Percentiles rank a stretch among this genome's conserved stretches.
Evolutionary conservation across 2,888 invertebrate species (phyloP).

Genomic region (Aleiodes alternator): DNA sequence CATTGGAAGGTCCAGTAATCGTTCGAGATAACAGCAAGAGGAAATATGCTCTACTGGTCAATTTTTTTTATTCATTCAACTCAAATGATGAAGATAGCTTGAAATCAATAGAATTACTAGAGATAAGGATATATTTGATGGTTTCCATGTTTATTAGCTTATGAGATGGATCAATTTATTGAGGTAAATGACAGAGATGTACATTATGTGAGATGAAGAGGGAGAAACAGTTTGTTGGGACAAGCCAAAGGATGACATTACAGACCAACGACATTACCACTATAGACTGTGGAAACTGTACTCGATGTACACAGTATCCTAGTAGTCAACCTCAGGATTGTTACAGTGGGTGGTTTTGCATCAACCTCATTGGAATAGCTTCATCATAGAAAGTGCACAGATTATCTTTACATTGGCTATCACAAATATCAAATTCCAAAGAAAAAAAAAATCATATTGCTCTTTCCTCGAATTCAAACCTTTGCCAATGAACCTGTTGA

Average conservation of each 20-base stretch:
- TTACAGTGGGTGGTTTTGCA: conserved; percentile 29
- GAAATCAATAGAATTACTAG: no score
- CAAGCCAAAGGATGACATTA: conserved; percentile 62
- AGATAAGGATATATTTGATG: no score
- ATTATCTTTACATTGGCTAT: conserved; percentile 6
- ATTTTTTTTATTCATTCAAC: no score
- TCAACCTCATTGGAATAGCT: conserved; percentile 40
- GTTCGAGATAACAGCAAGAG: conserved; percentile 1
- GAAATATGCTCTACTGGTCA: conserved; percentile 8
- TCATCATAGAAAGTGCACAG: conserved; percentile 40
- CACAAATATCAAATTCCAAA: background rate
- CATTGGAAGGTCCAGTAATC: background rate
- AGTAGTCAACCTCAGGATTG: conserved; percentile 38
- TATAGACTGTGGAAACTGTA: conserved; percentile 57
- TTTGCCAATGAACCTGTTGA: no score
- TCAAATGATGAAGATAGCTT: no score
- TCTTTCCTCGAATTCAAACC: no score
- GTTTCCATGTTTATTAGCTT: conserved; percentile 33
- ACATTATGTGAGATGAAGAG: conserved; percentile 32
- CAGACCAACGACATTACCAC: conserved; percentile 67
- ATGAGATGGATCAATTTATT: conserved; percentile 54
- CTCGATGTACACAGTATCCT: conserved; percentile 43
- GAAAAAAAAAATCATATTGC: background rate
- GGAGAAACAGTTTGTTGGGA: conserved; percentile 34
- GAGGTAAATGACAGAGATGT: conserved; percentile 50